Evolutionary conservation across 2,888 invertebrate genomes (phyloP).

Genomic region (Bombylius major): DNA sequence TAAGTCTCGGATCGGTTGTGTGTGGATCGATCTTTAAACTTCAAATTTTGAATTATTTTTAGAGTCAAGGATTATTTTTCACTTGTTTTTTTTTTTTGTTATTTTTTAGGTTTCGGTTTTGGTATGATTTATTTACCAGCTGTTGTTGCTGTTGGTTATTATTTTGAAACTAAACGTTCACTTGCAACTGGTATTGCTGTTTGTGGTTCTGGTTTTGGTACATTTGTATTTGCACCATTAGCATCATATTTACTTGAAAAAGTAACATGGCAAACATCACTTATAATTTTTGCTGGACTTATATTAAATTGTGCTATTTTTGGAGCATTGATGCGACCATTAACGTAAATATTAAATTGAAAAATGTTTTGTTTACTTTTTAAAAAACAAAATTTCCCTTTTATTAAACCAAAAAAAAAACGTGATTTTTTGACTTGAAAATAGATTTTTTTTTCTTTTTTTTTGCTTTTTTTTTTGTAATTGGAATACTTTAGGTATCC

Average conservation of each 20-base stretch:
- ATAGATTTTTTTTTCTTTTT: neutral
- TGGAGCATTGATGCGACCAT: slow-evolving; percentile 43
- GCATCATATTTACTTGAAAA: slow-evolving; percentile 64
- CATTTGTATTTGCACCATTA: slow-evolving; percentile 88
- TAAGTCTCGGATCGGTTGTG: too few species aligned
- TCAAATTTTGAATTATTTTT: too few species aligned
- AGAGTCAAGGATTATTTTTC: too few species aligned
- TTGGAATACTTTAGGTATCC: slow-evolving; percentile 23
- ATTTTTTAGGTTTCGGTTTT: slow-evolving; percentile 65
- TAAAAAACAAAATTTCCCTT: neutral
- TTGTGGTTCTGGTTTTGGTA: slow-evolving; percentile 91
- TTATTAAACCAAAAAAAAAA: neutral
- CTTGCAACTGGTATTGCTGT: slow-evolving; percentile 90
- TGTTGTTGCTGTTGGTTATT: slow-evolving; percentile 92
- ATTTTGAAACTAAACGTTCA: slow-evolving; percentile 91
- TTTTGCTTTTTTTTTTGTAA: neutral
- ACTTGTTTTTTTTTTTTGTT: neutral
- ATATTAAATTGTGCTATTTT: slow-evolving; percentile 86
- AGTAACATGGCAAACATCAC: slow-evolving; percentile 81
- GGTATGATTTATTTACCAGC: slow-evolving; percentile 92
- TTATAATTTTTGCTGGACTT: slow-evolving; percentile 82
- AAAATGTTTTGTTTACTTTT: neutral
- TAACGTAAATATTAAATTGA: slow-evolving; percentile 20
- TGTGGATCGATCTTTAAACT: too few species aligned
- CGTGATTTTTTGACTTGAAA: neutral